phyloP scores from a whole-genome alignment of 2,888 invertebrate genomes.

The Brassicogethes aeneus region DNA sequence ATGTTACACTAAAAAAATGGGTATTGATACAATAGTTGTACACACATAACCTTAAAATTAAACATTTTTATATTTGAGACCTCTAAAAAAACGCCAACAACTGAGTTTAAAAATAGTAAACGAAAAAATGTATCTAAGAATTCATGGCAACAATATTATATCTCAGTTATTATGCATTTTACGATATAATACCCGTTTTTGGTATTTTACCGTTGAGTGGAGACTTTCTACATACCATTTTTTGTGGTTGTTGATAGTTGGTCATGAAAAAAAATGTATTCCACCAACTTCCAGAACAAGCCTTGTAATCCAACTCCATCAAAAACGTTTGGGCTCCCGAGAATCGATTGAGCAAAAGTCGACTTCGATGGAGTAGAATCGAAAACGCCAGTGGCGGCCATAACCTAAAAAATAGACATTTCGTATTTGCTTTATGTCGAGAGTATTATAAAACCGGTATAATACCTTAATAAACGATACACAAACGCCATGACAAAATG shows the following conservation, averaged over 20 bases:
- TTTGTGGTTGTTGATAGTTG: background rate
- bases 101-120: no score
- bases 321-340: background rate
- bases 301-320: background rate
- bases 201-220: no score
- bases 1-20: background rate
- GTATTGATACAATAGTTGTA: slow-evolving; percentile 1
- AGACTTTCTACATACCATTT: background rate
- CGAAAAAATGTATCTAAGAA: no score
- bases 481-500: no score
- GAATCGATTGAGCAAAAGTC: background rate
- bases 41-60: no score
- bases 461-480: no score
- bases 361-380: background rate
- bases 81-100: no score
- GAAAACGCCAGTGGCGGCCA: background rate
- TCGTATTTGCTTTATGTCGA: no score
- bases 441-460: no score
- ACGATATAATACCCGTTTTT: no score
- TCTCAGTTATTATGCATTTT: background rate
- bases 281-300: background rate
- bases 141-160: slow-evolving; percentile 1
- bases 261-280: background rate
- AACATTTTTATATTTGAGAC: no score
- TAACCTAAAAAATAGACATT: background rate